Evolutionary conservation across 2,113 vertebrate genomes (phyloP).

Genomic region (Aleadryas rufinucha): DNA sequence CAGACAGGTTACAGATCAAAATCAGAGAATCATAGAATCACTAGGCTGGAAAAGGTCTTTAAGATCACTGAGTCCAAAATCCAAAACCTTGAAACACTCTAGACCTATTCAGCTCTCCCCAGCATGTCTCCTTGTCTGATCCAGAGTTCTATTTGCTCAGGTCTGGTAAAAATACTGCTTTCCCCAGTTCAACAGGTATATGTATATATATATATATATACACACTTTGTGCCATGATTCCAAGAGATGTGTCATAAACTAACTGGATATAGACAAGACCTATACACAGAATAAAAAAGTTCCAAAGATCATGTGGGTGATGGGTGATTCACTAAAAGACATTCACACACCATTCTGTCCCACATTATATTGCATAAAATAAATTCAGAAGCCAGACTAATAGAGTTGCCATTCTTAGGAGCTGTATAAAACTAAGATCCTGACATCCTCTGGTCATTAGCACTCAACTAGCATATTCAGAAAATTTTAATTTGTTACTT

Average conservation of each 20-base stretch:
- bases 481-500: background rate
- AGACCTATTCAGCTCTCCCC: background rate
- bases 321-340: background rate
- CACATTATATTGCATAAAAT: background rate
- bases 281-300: background rate
- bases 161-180: background rate
- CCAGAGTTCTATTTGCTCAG: background rate
- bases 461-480: background rate
- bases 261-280: background rate
- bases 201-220: too few relatives aligned
- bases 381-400: background rate
- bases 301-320: background rate
- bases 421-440: background rate
- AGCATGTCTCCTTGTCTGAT: fast-evolving
- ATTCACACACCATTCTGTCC: background rate
- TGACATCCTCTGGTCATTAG: background rate
- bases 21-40: background rate
- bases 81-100: background rate
- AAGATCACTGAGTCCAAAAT: background rate
- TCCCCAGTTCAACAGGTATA: background rate
- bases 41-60: background rate
- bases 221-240: background rate
- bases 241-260: background rate
- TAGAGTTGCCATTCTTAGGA: background rate
- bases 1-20: background rate